Evolutionary conservation across 1,140 invertebrate species (phyloP).

Genomic region (Phymorhynchus buccinoides): DNA sequence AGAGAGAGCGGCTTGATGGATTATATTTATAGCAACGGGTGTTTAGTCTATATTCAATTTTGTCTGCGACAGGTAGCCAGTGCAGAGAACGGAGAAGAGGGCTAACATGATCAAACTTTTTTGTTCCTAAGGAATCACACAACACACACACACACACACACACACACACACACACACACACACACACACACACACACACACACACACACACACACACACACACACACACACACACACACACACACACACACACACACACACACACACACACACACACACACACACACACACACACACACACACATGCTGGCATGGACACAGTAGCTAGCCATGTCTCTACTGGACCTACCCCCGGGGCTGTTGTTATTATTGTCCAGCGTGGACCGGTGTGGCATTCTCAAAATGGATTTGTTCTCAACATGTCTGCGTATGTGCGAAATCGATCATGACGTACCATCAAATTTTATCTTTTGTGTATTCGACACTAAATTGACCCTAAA

Average conservation of each 20-base stretch:
- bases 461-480: too few relatives aligned
- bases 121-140: too few relatives aligned
- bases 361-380: background rate
- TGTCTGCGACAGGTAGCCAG: too few relatives aligned
- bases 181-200: background rate
- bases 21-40: background rate
- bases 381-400: too few relatives aligned
- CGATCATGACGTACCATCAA: too few relatives aligned
- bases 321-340: too few relatives aligned
- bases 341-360: background rate
- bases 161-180: slow-evolving; percentile 3
- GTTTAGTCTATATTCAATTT: too few relatives aligned
- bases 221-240: slow-evolving; percentile 3
- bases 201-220: background rate
- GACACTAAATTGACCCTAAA: too few relatives aligned
- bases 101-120: too few relatives aligned
- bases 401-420: too few relatives aligned
- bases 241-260: slow-evolving; percentile 3
- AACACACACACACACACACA: slow-evolving; percentile 3
- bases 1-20: background rate
- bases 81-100: too few relatives aligned
- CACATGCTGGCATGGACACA: background rate
- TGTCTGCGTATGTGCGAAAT: too few relatives aligned
- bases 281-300: slow-evolving; percentile 3
- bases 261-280: slow-evolving; percentile 3